phyloP scores from a whole-genome alignment of 2,797 vertebrate species.

The Xerus rutilus region DNA sequence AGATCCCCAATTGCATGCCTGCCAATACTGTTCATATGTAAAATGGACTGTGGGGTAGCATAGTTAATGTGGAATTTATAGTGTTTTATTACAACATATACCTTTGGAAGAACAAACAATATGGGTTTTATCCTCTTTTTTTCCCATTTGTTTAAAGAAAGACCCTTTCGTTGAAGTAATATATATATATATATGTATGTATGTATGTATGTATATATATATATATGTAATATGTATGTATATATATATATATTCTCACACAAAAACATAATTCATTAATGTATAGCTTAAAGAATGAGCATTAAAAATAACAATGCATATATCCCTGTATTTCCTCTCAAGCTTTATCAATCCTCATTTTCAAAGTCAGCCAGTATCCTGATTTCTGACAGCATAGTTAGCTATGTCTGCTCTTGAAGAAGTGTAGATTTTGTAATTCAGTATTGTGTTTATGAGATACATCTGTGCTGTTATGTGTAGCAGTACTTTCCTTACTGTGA shows the following conservation, averaged over 20 bases:
- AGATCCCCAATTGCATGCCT: background rate
- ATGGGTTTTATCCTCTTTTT: background rate
- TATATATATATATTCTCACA: background rate
- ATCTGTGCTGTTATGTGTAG: background rate
- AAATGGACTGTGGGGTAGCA: background rate
- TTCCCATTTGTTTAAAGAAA: background rate
- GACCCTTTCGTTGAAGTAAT: background rate
- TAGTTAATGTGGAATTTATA: conserved; percentile 34
- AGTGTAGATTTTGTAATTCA: background rate
- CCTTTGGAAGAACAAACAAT: background rate
- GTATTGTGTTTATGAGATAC: background rate
- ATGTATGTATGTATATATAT: background rate
- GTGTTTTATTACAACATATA: background rate
- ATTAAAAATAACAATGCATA: background rate
- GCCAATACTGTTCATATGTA: background rate
- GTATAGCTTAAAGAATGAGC: background rate
- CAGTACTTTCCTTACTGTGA: background rate
- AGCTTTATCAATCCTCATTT: background rate
- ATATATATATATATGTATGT: background rate
- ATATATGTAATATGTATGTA: background rate
- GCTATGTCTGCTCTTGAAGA: background rate
- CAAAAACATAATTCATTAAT: conserved; percentile 18
- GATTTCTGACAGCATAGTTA: background rate
- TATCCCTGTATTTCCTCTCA: background rate
- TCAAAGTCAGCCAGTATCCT: background rate